Conservation (phyloP, 2,113 vertebrate species). For the Saguinus imperator region DNA sequence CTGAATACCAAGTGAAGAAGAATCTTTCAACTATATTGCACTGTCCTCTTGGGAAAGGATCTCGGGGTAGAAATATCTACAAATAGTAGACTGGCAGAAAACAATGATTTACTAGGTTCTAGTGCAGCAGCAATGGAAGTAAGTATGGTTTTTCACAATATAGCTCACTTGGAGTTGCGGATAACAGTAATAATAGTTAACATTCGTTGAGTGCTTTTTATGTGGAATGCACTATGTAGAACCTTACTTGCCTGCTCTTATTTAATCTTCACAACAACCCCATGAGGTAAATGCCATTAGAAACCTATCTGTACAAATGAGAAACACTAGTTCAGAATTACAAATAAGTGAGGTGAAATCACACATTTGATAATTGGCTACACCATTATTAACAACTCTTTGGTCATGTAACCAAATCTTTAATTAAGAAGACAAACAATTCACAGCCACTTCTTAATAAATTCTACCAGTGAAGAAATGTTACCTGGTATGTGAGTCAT, state of each 20-base stretch:
- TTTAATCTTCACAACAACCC: conserved; percentile 21
- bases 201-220: not conserved
- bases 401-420: conserved; percentile 42
- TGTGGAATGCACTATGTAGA: conserved; percentile 5
- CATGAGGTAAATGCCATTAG: not conserved
- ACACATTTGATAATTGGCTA: conserved; percentile 1
- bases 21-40: not conserved
- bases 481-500: conserved; percentile 10
- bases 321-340: conserved; percentile 25
- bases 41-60: conserved; percentile 11
- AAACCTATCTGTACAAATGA: conserved; percentile 41
- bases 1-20: conserved; percentile 34
- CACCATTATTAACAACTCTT: conserved; percentile 37
- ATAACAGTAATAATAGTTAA: conserved; percentile 43
- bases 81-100: conserved; percentile 34
- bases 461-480: conserved; percentile 47
- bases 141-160: not conserved
- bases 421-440: conserved; percentile 66
- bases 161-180: not conserved
- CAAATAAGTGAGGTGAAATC: not conserved
- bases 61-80: conserved; percentile 6
- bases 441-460: conserved; percentile 46
- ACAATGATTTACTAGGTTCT: conserved; percentile 11
- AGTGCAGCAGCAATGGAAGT: not conserved
- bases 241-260: not conserved